phyloP scores from a whole-genome alignment of 2,797 vertebrate species.

The Enteromius treurensis region DNA sequence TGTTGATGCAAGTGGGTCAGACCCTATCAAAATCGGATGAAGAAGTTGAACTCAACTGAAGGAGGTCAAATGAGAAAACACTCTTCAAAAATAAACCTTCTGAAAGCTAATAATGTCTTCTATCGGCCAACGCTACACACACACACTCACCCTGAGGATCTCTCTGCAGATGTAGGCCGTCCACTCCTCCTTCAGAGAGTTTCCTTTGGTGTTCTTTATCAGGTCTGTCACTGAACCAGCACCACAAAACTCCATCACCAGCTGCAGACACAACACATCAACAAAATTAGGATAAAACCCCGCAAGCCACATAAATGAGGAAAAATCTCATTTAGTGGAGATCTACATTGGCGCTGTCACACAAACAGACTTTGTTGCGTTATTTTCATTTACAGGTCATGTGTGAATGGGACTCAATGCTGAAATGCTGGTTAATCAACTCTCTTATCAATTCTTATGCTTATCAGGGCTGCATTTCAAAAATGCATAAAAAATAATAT shows the following conservation, averaged over 20 bases:
- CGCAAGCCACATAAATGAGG: neutral
- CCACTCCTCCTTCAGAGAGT: conserved; percentile 96
- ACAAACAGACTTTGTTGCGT: neutral
- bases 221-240: conserved; percentile 95
- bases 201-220: conserved; percentile 98
- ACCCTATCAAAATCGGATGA: conserved; percentile 76
- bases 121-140: neutral
- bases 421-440: neutral
- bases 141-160: conserved; percentile 87
- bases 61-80: neutral
- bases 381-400: neutral
- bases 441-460: neutral
- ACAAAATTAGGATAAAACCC: conserved; percentile 1
- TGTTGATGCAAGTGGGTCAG: conserved; percentile 98
- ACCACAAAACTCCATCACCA: conserved; percentile 99
- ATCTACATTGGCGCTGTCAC: too few relatives aligned
- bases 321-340: neutral
- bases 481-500: neutral
- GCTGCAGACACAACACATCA: conserved; percentile 66
- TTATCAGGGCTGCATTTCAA: neutral
- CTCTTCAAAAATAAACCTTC: neutral
- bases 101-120: neutral
- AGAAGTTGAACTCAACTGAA: neutral
- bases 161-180: conserved; percentile 97
- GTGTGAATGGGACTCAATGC: neutral